Percentiles rank a stretch among this genome's conserved stretches.
Conservation (phyloP, 2,113 vertebrate genomes). For the Myanophis thanlyinensis region DNA sequence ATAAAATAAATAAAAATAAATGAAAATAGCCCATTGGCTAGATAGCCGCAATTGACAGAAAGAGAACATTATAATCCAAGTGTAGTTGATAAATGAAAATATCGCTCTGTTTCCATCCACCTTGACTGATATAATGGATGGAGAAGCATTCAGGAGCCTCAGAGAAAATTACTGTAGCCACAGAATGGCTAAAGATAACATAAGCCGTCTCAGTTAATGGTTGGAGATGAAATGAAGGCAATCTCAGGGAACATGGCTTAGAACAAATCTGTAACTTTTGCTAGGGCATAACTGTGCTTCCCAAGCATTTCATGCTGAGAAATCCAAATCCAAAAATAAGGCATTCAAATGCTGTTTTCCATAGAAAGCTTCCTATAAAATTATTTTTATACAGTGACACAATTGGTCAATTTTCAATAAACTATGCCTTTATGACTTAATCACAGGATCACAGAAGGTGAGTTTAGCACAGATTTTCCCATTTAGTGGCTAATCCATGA, state of each 20-base stretch:
- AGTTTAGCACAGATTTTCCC: neutral
- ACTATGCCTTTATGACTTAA: neutral
- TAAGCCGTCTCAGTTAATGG: neutral
- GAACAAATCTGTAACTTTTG: neutral
- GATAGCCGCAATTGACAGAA: neutral
- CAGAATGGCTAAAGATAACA: neutral
- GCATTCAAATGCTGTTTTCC: neutral
- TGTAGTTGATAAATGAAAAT: constrained; percentile 15
- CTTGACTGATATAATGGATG: neutral
- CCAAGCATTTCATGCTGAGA: neutral
- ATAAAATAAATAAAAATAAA: too few relatives aligned
- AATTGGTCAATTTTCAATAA: neutral
- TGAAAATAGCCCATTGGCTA: neutral
- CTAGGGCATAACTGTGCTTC: neutral
- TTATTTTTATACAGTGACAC: neutral
- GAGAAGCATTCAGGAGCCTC: neutral
- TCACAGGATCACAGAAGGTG: neutral
- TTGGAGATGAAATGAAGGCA: neutral
- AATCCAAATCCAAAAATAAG: neutral
- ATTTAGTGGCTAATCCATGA: neutral
- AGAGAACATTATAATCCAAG: neutral
- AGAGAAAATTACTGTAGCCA: neutral
- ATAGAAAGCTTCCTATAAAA: neutral
- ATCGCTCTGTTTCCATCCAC: neutral
- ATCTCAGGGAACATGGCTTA: neutral